Percentiles rank a stretch among this genome's conserved stretches.
Evolutionary conservation across 2,113 vertebrate genomes (phyloP).

Genomic region (Scartelaos histophorus): DNA sequence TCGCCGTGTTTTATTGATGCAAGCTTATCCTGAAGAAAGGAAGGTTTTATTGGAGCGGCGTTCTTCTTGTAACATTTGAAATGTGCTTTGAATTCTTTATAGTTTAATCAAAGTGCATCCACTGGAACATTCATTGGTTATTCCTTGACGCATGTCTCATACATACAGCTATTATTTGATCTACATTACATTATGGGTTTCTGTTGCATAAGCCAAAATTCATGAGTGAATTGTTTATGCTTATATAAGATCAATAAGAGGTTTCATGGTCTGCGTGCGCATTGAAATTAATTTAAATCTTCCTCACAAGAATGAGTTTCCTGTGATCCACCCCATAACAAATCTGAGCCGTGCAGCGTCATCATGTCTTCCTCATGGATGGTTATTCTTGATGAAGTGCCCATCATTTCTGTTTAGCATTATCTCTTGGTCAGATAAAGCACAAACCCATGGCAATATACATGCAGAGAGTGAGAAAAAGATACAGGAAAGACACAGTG

Average conservation of each 20-base stretch:
- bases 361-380: slow-evolving; percentile 24
- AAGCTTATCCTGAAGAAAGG: too few species aligned
- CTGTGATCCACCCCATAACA: background rate
- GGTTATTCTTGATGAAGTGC: slow-evolving; percentile 31
- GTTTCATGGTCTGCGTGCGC: background rate
- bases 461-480: background rate
- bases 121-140: background rate
- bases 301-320: background rate
- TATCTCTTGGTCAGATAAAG: slow-evolving; percentile 9
- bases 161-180: background rate
- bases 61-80: background rate
- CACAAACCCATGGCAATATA: slow-evolving; percentile 18
- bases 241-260: background rate
- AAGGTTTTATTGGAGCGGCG: background rate
- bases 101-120: too few species aligned
- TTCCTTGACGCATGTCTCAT: background rate
- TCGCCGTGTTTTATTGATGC: too few species aligned
- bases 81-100: background rate
- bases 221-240: background rate
- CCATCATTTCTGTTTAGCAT: slow-evolving; percentile 25
- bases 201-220: background rate
- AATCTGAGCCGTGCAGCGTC: slow-evolving; percentile 10
- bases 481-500: slow-evolving; percentile 1
- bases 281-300: slow-evolving; percentile 1
- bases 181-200: background rate